phyloP scores from a whole-genome alignment of 2,888 invertebrate genomes.

The Orthosia gothica region DNA sequence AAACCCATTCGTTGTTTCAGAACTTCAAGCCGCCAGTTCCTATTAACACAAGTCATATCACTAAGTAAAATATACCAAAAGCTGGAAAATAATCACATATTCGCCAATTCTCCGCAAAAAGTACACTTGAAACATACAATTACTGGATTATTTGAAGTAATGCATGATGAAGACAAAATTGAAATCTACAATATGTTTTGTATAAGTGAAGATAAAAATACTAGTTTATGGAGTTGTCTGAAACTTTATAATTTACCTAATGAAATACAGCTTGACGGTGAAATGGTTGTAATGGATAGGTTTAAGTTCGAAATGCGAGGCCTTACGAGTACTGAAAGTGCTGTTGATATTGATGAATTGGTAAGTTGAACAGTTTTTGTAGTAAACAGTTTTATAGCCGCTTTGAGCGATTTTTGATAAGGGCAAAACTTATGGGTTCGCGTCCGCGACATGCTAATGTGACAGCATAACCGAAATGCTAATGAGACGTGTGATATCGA shows the following conservation, averaged over 20 bases:
- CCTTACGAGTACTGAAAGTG: slow-evolving; percentile 31
- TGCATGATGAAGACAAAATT: slow-evolving; percentile 77
- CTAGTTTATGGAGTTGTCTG: slow-evolving; percentile 76
- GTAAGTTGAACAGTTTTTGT: slow-evolving; percentile 54
- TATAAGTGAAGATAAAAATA: slow-evolving; percentile 72
- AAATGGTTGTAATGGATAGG: slow-evolving; percentile 69
- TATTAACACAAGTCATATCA: slow-evolving; percentile 73
- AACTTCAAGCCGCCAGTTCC: slow-evolving; percentile 68
- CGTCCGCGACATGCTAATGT: too few species aligned
- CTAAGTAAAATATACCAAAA: slow-evolving; percentile 79
- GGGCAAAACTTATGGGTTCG: too few species aligned
- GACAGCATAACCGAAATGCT: too few species aligned
- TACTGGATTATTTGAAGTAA: slow-evolving; percentile 73
- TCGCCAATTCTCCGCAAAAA: slow-evolving; percentile 79
- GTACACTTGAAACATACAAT: slow-evolving; percentile 76
- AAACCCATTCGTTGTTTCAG: slow-evolving; percentile 71
- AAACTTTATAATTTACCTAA: slow-evolving; percentile 76
- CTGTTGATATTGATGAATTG: slow-evolving; percentile 67
- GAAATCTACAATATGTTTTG: slow-evolving; percentile 75
- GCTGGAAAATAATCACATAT: slow-evolving; percentile 70
- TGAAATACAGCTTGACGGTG: slow-evolving; percentile 67
- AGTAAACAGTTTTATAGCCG: too few species aligned
- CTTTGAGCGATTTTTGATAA: too few species aligned
- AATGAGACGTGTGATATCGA: too few species aligned
- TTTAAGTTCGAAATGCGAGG: slow-evolving; percentile 65